Base-by-base conservation (phyloP, 2,113 vertebrate species). In the Pangasianodon hypophthalmus region DNA sequence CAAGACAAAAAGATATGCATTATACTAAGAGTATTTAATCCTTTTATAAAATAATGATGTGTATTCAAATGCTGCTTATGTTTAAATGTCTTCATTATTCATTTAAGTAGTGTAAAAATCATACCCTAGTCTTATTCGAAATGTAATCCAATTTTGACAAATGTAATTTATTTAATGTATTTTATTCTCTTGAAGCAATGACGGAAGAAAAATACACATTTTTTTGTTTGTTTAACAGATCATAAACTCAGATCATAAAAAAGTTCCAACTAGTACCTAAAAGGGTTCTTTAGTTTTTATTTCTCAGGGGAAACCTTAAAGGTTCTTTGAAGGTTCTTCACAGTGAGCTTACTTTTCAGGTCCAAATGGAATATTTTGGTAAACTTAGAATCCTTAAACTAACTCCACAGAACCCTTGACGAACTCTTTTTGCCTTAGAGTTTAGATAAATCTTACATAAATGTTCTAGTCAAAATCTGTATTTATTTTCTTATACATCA, bases 31-130 rank as follows among this genome's bases (percentile, higher is more conserved):
- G 11, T 41, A 81, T 81, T 80, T 88, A 29, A 77, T 87, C 77
- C 8, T 82, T 73, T 52, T 71, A 84, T 56, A n/a, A 69, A 85
- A 52, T 69, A 44, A 87, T 60, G 11, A 8, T 46, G 26, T n/a
- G 77, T 85, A 71, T 80, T 85, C 64, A 24, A 79, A 32, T 85
- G 41, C 32, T 85, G 69, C 24, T 50, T 79, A 16, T 82, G 13
- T 85, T 69, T 71, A 87, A 73, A 86, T 73, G 18, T 29, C 85
- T 73, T 75, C 26, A 84, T 73, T 41, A 84, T 89, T 88, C 91
- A 90, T 91, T 92, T 92, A 89, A 91, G 85, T 64, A 64, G 75
- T 64, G 50, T 77, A 54, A 52, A 71, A 32, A 69, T 64, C 60
- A 86, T 46, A 46, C 26, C 26, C 29, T 77, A 73, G 1, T 29